A percentile compares a stretch with the other conserved stretches of the same genome.
These are phyloP conservation scores for Pomacea canaliculata DNA, from an alignment of 2,888 invertebrate genomes.

Conservation along the genomic window DNA sequence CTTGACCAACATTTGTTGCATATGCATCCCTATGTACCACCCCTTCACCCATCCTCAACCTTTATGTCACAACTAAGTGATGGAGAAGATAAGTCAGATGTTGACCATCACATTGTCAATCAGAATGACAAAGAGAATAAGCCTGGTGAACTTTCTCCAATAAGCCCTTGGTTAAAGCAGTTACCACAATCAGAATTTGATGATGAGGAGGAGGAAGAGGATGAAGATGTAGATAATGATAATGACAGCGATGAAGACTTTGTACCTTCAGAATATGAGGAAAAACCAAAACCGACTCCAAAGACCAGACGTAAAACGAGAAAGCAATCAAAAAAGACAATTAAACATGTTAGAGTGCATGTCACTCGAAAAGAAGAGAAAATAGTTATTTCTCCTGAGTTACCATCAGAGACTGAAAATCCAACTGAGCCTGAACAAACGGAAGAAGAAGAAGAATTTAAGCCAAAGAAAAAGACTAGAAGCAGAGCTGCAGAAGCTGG, in stretches of 20 bases:
- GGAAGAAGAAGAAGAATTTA: slow-evolving; percentile 3
- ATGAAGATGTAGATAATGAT: slow-evolving; percentile 14
- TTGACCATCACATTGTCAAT: neutral
- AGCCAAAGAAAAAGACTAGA: neutral
- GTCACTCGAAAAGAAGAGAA: slow-evolving; percentile 3
- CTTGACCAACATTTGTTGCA: slow-evolving; percentile 17
- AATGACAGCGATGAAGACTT: slow-evolving; percentile 16
- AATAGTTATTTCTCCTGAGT: neutral
- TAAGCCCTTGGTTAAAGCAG: slow-evolving; percentile 15
- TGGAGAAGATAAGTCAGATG: slow-evolving; percentile 18
- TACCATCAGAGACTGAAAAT: slow-evolving; percentile 6
- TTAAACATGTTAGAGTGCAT: slow-evolving; percentile 1
- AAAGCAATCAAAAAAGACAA: slow-evolving; percentile 2
- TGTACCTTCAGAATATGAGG: slow-evolving; percentile 19
- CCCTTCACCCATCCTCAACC: neutral
- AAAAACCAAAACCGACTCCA: neutral
- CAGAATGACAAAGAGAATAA: neutral
- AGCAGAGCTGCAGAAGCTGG: neutral
- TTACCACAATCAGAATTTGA: slow-evolving; percentile 12
- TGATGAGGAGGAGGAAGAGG: slow-evolving; percentile 8
- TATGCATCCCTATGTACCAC: slow-evolving; percentile 8
- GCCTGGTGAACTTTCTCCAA: neutral
- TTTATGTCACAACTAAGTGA: neutral
- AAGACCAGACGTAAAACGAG: slow-evolving; percentile 5
- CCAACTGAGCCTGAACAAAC: slow-evolving; percentile 15